Percentiles rank a stretch among this genome's conserved stretches.
phyloP scores from a whole-genome alignment of 2,113 vertebrate genomes.

The Neogobius melanostomus region DNA sequence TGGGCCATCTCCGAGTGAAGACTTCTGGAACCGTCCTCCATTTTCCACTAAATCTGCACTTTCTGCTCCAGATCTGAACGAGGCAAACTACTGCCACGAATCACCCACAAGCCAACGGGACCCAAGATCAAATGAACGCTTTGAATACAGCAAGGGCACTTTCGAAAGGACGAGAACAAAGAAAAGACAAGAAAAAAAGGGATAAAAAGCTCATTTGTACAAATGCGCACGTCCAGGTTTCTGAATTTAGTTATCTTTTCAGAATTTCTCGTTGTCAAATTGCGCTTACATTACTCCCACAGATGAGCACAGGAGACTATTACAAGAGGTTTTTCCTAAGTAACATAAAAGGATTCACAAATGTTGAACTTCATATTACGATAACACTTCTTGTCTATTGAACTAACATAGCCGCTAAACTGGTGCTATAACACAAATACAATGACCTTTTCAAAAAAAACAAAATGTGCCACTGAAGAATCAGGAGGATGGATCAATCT shows the following conservation, averaged over 20 bases:
- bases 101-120: not conserved
- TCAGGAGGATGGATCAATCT: not conserved
- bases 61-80: not conserved
- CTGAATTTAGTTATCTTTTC: no score
- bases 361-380: not conserved
- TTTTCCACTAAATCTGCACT: conserved; percentile 3
- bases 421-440: not conserved
- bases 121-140: not conserved
- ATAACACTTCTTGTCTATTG: no score
- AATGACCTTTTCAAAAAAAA: not conserved
- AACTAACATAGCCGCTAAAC: not conserved
- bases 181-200: no score
- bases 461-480: not conserved
- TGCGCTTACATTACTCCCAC: no score
- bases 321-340: not conserved
- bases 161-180: not conserved
- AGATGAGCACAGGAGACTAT: no score
- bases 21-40: conserved; percentile 4
- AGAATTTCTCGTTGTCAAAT: no score
- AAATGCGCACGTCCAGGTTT: no score
- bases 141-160: not conserved
- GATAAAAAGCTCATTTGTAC: no score
- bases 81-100: conserved; percentile 1
- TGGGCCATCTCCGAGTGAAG: conserved; percentile 1
- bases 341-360: not conserved